A percentile compares a stretch with the other conserved stretches of the same genome.
Conservation (phyloP, 2,888 invertebrate genomes). For the Phania funesta region DNA sequence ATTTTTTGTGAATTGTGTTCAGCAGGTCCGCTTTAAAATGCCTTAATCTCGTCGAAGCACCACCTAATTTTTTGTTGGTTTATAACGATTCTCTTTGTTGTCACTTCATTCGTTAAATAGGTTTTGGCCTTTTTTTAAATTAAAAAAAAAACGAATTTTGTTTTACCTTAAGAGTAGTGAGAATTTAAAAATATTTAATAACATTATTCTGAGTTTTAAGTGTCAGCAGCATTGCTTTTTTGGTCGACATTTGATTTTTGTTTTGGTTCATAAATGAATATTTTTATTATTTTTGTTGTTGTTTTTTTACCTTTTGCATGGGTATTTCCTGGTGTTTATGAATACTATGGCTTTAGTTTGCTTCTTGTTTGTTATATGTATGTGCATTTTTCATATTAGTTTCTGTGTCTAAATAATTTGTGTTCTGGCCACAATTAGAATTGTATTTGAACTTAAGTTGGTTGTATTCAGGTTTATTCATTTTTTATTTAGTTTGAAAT, state of each 20-base stretch:
- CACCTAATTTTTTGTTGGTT: slow-evolving; percentile 40
- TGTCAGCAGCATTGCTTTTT: slow-evolving; percentile 9
- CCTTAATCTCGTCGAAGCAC: slow-evolving; percentile 44
- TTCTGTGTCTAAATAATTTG: slow-evolving; percentile 1
- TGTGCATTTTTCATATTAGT: slow-evolving; percentile 3
- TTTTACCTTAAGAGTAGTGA: slow-evolving; percentile 20
- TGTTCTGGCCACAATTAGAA: neutral
- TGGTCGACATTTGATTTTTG: neutral
- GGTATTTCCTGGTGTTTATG: slow-evolving; percentile 59
- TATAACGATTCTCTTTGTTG: neutral
- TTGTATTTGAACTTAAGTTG: slow-evolving; percentile 14
- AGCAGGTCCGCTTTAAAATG: slow-evolving; percentile 6
- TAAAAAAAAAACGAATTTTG: neutral
- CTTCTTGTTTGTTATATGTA: slow-evolving; percentile 23
- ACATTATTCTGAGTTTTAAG: no score
- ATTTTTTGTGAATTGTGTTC: slow-evolving; percentile 6
- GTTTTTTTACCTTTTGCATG: slow-evolving; percentile 38
- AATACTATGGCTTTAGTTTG: slow-evolving; percentile 30
- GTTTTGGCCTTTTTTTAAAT: slow-evolving; percentile 39
- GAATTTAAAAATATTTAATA: no score
- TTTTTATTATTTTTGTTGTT: no score
- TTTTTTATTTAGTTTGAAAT: neutral
- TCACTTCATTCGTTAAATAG: slow-evolving; percentile 9
- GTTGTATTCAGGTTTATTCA: neutral
- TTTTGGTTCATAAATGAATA: neutral